Evolutionary conservation across 2,888 invertebrate genomes (phyloP), one percentile per base, ranked within the genome.

Genomic region (Ptychoptera contaminata): DNA sequence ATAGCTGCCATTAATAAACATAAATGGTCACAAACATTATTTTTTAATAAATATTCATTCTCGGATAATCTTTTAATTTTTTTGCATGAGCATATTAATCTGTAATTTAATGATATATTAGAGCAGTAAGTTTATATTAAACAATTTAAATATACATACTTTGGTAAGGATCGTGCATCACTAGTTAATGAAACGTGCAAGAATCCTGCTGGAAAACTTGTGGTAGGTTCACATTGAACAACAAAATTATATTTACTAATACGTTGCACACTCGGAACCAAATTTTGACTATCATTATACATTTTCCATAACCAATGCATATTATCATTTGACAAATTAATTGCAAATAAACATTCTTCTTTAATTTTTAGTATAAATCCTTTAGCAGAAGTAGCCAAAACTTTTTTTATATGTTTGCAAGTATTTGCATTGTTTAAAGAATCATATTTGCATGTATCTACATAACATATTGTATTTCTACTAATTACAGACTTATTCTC

Each of bases 11-110:
- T 46, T 7, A 65, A 54, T 4, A 64, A 49, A 36, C 63, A 43
- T 46, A 63, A 47, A 53, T 65, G 65, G 48, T 64, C 63, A 49
- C 65, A 65, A n/a, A 61, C 56, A 47, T 62, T 61, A 34, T 62
- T 60, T 48, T 61, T 58, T 54, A 63, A 54, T 2, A 58, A 56
- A 5, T 62, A 46, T 37, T 51, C 47, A 16, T 49, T 46, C 23
- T 44, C 55, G 36, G 60, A 61, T n/a, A 64, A 53, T 8, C 61
- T 61, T 48, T 60, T 61, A 0, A 63, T 49, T 37, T 61, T 64
- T 43, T 61, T 61, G 38, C 64, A 65, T 6, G 63, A 56, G 49
- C 64, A 65, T 0, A 55, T 56, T 48, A 56, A 59, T 10, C 30
- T 41, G 5, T 40, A 2, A 2, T 48, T 42, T 9, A 8, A 32